Conservation (phyloP, 2,113 vertebrate species). For the Zosterops borbonicus region DNA sequence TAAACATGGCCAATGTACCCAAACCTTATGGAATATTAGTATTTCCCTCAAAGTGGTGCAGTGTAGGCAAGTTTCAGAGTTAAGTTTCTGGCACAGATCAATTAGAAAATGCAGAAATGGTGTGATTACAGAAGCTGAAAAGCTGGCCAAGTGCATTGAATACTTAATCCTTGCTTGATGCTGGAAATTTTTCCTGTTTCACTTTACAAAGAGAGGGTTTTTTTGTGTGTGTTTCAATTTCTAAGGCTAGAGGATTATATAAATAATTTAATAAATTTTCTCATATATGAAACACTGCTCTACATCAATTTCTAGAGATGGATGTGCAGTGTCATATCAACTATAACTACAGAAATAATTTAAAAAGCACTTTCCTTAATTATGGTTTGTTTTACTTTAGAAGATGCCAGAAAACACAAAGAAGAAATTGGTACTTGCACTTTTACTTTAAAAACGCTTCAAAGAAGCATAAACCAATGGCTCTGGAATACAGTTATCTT, state of each 20-base stretch:
- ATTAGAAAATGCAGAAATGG: neutral
- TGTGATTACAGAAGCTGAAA: neutral
- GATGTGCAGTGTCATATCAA: neutral
- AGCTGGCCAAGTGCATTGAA: neutral
- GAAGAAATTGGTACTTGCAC: neutral
- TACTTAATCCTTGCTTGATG: constrained; percentile 15
- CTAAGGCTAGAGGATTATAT: neutral
- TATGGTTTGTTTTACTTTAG: constrained; percentile 7
- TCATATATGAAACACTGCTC: neutral
- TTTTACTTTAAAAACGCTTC: constrained; percentile 12
- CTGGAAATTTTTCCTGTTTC: neutral
- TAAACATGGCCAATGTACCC: fast-evolving
- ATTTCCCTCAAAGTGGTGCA: neutral
- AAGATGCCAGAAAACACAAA: neutral
- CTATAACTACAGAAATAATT: neutral
- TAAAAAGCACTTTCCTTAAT: neutral
- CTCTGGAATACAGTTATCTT: neutral
- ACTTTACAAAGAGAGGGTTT: neutral
- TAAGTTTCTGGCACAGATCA: neutral
- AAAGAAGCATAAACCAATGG: neutral
- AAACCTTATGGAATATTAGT: neutral
- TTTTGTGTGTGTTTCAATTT: neutral
- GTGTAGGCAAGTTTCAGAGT: neutral
- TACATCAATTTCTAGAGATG: neutral
- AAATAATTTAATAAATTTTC: neutral